A percentile compares a stretch with the other conserved stretches of the same genome.
Conservation (phyloP, 2,888 invertebrate species). For the Bellardia pandia region DNA sequence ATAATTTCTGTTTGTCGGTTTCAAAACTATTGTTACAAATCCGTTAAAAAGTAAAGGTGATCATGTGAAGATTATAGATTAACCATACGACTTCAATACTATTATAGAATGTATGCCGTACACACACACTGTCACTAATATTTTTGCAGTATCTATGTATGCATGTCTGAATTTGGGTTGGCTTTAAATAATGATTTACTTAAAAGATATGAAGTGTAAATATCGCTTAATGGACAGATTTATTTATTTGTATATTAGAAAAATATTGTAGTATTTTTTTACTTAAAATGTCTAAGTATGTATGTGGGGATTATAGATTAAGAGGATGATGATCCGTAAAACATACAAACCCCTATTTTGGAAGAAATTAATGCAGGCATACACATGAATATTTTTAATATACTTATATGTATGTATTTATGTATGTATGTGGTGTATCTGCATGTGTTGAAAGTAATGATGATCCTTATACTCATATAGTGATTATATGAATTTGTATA, state of each 20-base stretch:
- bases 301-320: constrained; percentile 68
- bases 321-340: constrained; percentile 65
- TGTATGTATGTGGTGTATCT: neutral
- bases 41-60: constrained; percentile 67
- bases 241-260: constrained; percentile 57
- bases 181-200: constrained; percentile 47
- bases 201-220: constrained; percentile 54
- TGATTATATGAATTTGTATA: constrained; percentile 36
- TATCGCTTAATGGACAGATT: constrained; percentile 62
- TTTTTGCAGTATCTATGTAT: neutral
- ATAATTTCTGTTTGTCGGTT: neutral
- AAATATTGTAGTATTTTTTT: constrained; percentile 47
- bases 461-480: constrained; percentile 42
- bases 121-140: neutral
- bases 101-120: neutral
- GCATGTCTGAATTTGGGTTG: constrained; percentile 28
- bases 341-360: constrained; percentile 68
- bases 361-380: neutral
- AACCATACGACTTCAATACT: constrained; percentile 61
- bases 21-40: constrained; percentile 44
- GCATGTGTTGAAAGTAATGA: constrained; percentile 22
- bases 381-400: neutral
- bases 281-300: constrained; percentile 72
- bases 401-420: neutral
- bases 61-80: constrained; percentile 66